Conservation (phyloP, 2,888 invertebrate genomes). For the Poecilobothrus nobilitatus region DNA sequence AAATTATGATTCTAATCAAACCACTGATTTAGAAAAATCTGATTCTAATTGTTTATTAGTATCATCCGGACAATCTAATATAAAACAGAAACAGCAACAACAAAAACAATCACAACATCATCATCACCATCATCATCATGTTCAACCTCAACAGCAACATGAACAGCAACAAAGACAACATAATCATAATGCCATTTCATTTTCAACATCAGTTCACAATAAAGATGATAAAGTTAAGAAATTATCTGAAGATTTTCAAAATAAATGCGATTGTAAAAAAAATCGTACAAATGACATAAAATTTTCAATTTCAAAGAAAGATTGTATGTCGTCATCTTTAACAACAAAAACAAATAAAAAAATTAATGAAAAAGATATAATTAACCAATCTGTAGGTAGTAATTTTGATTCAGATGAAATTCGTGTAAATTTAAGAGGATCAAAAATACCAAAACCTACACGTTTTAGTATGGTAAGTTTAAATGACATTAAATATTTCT, state of each 20-base stretch:
- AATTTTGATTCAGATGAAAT: not conserved
- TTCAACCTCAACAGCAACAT: too few species aligned
- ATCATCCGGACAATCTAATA: too few species aligned
- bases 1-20: not conserved
- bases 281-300: not conserved
- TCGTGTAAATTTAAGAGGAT: not conserved
- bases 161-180: too few species aligned
- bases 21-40: too few species aligned
- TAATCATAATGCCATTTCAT: not conserved
- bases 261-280: conserved; percentile 18
- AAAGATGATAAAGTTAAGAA: conserved; percentile 19
- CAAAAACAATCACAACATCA: too few species aligned
- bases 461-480: not conserved
- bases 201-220: not conserved
- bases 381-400: not conserved
- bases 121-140: too few species aligned
- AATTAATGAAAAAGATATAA: not conserved
- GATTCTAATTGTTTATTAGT: too few species aligned
- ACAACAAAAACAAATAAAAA: not conserved
- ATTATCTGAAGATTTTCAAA: conserved; percentile 18
- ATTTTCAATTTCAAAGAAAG: not conserved
- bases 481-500: too few species aligned
- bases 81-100: too few species aligned
- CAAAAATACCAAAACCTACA: conserved; percentile 6
- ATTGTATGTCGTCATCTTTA: not conserved